A percentile compares a stretch with the other conserved stretches of the same genome.
These are phyloP conservation scores for Papilio demoleus DNA, from an alignment of 2,888 invertebrate species.

Conservation along the genomic window DNA sequence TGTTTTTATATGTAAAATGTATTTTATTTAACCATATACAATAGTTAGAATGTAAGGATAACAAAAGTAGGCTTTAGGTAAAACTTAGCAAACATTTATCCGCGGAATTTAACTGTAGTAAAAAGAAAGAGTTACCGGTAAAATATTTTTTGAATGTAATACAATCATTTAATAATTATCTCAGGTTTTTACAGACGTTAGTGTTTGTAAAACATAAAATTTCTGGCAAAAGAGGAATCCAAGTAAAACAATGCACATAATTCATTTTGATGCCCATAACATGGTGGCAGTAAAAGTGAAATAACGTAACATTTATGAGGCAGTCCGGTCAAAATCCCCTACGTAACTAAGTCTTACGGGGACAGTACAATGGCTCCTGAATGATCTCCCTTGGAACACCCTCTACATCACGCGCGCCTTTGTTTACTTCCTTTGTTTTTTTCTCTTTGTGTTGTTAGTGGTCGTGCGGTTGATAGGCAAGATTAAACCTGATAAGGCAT, in stretches of 20 bases:
- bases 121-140: background rate
- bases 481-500: constrained; percentile 58
- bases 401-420: constrained; percentile 67
- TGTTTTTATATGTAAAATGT: background rate
- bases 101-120: background rate
- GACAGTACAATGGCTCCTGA: constrained; percentile 61
- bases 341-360: constrained; percentile 56
- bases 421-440: constrained; percentile 65
- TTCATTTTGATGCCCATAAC: constrained; percentile 62
- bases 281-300: constrained; percentile 51
- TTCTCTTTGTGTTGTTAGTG: constrained; percentile 62
- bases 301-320: constrained; percentile 50
- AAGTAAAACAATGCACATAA: constrained; percentile 72
- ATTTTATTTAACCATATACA: too few relatives aligned
- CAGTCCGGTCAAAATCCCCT: constrained; percentile 54
- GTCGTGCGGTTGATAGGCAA: constrained; percentile 57
- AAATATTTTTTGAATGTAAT: too few relatives aligned
- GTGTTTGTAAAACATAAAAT: constrained; percentile 54
- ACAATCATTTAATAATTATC: constrained; percentile 12
- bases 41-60: too few relatives aligned
- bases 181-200: constrained; percentile 33
- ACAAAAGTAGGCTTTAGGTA: too few relatives aligned
- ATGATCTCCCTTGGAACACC: constrained; percentile 61
- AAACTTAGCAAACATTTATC: background rate
- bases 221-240: constrained; percentile 63